Base-by-base conservation (phyloP, 2,113 vertebrate species). In the Okapia johnstoni region DNA sequence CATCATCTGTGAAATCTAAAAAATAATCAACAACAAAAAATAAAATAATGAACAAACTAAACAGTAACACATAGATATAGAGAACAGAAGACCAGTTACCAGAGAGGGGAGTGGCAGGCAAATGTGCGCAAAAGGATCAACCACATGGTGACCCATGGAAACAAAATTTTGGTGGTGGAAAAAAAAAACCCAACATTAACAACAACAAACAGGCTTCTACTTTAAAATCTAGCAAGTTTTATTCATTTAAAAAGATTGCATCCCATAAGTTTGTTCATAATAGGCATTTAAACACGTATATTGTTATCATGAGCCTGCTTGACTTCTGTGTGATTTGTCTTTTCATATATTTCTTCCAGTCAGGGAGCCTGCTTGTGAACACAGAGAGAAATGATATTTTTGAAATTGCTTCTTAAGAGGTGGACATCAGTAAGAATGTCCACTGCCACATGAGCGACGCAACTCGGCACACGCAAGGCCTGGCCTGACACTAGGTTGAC, bases 191-290 rank as follows among this genome's bases (percentile, higher is more conserved):
- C 73, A 52, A 81, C 30, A n/a, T n/a, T 28, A 63, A 60, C 2
- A 55, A 23, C 66, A 86, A 92, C 40, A 76, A 36, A 70, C 15
- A 10, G 46, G 23, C 28, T 58, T 63, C 66, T 86, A 87, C n/a
- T 93, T 87, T 84, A 94, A 88, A 95, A 40, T 88, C 48, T 52
- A 96, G 58, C 76, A 54, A 63, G 7, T 93, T 84, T 77, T 90
- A 57, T 80, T 94, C 23, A 48, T 43, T 94, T 40, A 36, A 81
- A 94, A 95, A 54, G 54, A 89, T 36, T 28, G 9, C 30, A 70
- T 57, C 30, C 60, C 16, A 6, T 60, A 7, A 14, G 85, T 94
- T 91, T 93, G 43, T 58, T 95, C 92, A 89, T 28, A 96, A 30
- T 52, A 3, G 12, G 28, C 58, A 92, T 88, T 58, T 93, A 90